Conservation (phyloP, 2,888 invertebrate species). For the Tipula confusa region DNA sequence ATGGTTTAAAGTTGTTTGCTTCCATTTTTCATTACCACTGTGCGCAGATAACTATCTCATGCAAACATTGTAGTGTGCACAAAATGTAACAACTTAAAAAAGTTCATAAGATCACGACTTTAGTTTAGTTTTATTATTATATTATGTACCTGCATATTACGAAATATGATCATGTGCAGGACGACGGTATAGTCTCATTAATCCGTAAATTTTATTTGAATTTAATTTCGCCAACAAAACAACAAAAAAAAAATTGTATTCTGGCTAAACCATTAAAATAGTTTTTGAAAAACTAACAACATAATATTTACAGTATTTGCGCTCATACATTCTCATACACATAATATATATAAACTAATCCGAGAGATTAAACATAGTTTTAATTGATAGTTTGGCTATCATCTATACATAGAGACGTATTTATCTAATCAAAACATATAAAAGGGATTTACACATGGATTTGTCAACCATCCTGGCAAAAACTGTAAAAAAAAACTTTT, state of each 20-base stretch:
- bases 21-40: background rate
- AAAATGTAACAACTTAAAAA: background rate
- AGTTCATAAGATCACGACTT: background rate
- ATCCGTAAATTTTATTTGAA: background rate
- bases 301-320: slow-evolving; percentile 7
- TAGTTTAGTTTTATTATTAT: background rate
- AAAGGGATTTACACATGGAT: background rate
- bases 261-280: background rate
- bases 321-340: background rate
- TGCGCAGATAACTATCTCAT: background rate
- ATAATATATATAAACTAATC: background rate
- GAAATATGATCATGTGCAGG: background rate
- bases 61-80: background rate
- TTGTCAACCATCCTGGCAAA: background rate
- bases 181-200: background rate
- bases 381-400: slow-evolving; percentile 16
- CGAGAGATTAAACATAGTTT: slow-evolving; percentile 3
- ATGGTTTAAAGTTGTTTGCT: background rate
- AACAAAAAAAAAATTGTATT: background rate
- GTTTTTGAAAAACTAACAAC: background rate
- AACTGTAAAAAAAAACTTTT: background rate
- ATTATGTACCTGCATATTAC: background rate
- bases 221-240: background rate
- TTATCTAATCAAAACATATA: background rate
- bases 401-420: background rate